Conservation (phyloP, 2,797 vertebrate genomes). For the Neostethus bicornis region DNA sequence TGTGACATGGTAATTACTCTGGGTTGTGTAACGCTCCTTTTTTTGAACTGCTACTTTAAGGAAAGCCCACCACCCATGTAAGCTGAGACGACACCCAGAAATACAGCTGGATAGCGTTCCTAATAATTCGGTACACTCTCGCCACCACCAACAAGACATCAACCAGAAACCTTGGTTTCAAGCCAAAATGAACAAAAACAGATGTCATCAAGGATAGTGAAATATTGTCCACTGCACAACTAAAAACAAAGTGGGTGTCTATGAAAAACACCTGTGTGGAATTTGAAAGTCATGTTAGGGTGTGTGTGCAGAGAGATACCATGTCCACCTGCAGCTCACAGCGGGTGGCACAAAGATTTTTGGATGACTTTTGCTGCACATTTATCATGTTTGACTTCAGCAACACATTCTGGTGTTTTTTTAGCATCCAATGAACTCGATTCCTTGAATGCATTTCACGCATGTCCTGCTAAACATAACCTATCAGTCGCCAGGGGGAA, state of each 20-base stretch:
- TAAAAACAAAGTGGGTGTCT: neutral
- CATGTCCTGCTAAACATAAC: conserved; percentile 65
- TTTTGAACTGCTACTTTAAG: conserved; percentile 69
- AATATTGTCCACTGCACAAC: neutral
- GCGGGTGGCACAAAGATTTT: neutral
- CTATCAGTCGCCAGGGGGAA: conserved; percentile 40
- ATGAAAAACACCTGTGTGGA: neutral
- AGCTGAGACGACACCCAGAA: conserved; percentile 67
- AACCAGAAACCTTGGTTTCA: conserved; percentile 7
- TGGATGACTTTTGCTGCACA: conserved; percentile 26
- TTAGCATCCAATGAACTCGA: conserved; percentile 51
- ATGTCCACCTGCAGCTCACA: conserved; percentile 29
- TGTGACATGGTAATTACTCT: conserved; percentile 58
- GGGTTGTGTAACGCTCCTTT: conserved; percentile 56
- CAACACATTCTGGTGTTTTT: conserved; percentile 41
- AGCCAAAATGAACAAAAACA: conserved; percentile 6
- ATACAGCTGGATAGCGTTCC: conserved; percentile 64
- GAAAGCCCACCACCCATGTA: conserved; percentile 61
- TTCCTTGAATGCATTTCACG: conserved; percentile 36
- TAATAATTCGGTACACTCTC: conserved; percentile 31
- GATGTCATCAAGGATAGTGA: neutral
- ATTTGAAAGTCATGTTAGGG: conserved; percentile 1
- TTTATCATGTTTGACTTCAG: conserved; percentile 48
- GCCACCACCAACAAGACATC: neutral
- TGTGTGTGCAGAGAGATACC: neutral